Conservation (phyloP, 2,888 invertebrate genomes). For the Meloe dianella region DNA sequence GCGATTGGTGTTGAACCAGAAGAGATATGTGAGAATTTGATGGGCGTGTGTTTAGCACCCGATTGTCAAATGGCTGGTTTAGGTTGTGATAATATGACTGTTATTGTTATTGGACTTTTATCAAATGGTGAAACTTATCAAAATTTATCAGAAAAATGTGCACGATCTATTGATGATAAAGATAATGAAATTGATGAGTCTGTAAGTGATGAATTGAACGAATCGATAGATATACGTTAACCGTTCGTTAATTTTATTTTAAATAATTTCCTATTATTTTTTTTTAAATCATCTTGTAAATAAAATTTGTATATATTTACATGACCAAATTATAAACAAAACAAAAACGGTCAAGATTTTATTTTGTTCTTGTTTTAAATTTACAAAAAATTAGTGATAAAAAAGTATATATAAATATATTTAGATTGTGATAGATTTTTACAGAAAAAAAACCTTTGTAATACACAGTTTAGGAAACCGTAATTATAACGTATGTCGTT, state of each 20-base stretch:
- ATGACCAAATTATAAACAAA: background rate
- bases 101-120: slow-evolving; percentile 83
- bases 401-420: background rate
- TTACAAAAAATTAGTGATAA: background rate
- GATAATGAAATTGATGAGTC: background rate
- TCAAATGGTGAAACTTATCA: slow-evolving; percentile 62
- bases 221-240: slow-evolving; percentile 9
- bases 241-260: slow-evolving; percentile 18
- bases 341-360: background rate
- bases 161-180: slow-evolving; percentile 27
- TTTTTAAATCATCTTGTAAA: background rate
- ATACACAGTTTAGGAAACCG: background rate
- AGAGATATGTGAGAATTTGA: slow-evolving; percentile 93
- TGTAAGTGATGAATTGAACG: background rate
- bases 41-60: slow-evolving; percentile 94
- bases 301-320: slow-evolving; percentile 7
- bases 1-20: slow-evolving; percentile 86
- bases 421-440: slow-evolving; percentile 12
- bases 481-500: background rate
- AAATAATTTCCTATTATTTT: background rate
- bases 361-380: background rate
- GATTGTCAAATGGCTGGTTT: slow-evolving; percentile 96
- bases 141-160: slow-evolving; percentile 44
- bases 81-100: slow-evolving; percentile 99
- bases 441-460: background rate